These are phyloP conservation scores for Xenus cinereus DNA, from an alignment of 2,113 vertebrate genomes.

Conservation along the genomic window DNA sequence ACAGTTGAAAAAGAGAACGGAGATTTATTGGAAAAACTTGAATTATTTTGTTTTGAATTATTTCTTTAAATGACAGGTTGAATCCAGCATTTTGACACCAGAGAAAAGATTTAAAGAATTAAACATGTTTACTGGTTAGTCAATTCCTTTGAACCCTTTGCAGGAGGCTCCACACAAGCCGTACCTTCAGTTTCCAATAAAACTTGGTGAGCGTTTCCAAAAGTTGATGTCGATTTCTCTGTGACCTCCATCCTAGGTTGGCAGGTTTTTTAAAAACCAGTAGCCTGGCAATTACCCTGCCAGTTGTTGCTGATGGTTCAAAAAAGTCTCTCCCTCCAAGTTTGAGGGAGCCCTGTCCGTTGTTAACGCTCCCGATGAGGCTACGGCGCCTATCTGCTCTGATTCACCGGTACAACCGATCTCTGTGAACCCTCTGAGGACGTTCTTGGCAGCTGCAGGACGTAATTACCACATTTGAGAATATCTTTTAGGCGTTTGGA, in stretches of 20 bases:
- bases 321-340: background rate
- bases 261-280: background rate
- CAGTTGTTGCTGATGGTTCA: background rate
- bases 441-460: conserved; percentile 74
- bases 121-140: background rate
- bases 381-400: conserved; percentile 35
- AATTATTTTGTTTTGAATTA: background rate
- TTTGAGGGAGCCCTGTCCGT: conserved; percentile 46
- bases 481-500: conserved; percentile 78
- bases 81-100: background rate
- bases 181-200: background rate
- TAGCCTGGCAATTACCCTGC: background rate
- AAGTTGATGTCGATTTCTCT: background rate
- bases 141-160: background rate
- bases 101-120: background rate
- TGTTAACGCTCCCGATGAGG: conserved; percentile 1
- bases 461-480: conserved; percentile 77
- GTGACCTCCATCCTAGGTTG: background rate
- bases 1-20: background rate
- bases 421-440: conserved; percentile 72
- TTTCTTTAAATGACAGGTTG: background rate
- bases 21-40: background rate
- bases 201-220: background rate
- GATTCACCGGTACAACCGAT: conserved; percentile 58
- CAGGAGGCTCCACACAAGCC: background rate